Base-by-base conservation (phyloP, 1,140 invertebrate genomes). In the Cherax destructor region DNA sequence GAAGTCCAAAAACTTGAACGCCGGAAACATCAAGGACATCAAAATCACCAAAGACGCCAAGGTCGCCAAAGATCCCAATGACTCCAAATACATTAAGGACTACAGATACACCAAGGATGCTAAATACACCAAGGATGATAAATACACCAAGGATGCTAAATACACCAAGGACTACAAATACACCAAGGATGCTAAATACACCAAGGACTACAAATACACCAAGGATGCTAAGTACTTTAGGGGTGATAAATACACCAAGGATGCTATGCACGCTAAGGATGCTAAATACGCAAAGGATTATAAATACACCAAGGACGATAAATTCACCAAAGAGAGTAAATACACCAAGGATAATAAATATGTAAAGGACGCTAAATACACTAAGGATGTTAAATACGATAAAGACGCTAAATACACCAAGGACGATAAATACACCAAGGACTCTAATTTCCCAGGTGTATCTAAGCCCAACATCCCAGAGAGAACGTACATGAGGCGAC, bases 401-500 rank as follows among this genome's bases (percentile, higher is more conserved):
- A n/a, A 69, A 69, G 11, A 69, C 13, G 65, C 0, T 76, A 9
- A 11, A 5, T 47, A 24, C 74, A 41, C 30, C 79, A 81, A 11
- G 1, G 49, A 11, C 0, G n/a, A 16, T 56, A 52, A 47, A 24
- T 10, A 16, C 72, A 76, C 79, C 79, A 50, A 4, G 7, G 49
- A 52, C 13, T 16, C 52, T 13, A 83, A 61, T 3, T 21, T 21
- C 30, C 24, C 52, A n/a, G n/a, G 41, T 21, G 61, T 30, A 78
- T 47, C 87, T 10, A 24, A 59, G 49, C 87, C 87, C n/a, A 72
- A n/a, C 47, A 18, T 59, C n/a, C 87, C 87, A 11, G 30, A 50
- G 65, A 69, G 87, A 83, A 74, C 65, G 21, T 61, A 88, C 77
- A 41, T 41, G 30, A 52, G 86, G 30, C 30, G 80, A 16, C 83